Percentiles rank a stretch among this genome's conserved stretches.
Conservation (phyloP, 2,888 invertebrate genomes). For the Frankliniella intonsa region DNA sequence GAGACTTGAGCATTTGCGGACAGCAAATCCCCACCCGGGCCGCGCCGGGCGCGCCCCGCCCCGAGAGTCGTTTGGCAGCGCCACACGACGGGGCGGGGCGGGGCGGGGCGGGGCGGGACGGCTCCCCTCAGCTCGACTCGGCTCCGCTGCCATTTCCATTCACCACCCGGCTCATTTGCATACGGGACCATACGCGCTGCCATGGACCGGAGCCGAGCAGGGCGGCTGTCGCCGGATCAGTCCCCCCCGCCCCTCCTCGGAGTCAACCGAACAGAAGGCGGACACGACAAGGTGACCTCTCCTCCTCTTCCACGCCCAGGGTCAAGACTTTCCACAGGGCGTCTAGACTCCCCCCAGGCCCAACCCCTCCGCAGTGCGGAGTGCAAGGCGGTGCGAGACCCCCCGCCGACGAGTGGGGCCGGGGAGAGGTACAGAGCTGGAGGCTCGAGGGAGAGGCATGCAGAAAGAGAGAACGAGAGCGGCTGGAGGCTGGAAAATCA, state of each 20-base stretch:
- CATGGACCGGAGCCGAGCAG: too few species aligned
- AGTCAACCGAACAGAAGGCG: background rate
- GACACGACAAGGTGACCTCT: background rate
- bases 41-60: too few species aligned
- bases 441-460: background rate
- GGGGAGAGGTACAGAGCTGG: background rate
- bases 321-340: background rate
- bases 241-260: background rate
- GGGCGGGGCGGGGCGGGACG: too few species aligned
- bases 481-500: background rate
- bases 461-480: background rate
- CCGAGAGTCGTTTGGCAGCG: too few species aligned
- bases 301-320: background rate
- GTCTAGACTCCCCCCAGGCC: background rate
- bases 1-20: too few species aligned
- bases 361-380: background rate
- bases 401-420: background rate
- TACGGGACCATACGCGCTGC: too few species aligned
- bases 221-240: background rate
- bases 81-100: too few species aligned
- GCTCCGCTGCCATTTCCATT: too few species aligned
- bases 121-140: too few species aligned
- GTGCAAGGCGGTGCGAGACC: background rate
- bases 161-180: too few species aligned
- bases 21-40: too few species aligned